Conservation (phyloP, 2,113 vertebrate species). For the Hippoglossus stenolepis region DNA sequence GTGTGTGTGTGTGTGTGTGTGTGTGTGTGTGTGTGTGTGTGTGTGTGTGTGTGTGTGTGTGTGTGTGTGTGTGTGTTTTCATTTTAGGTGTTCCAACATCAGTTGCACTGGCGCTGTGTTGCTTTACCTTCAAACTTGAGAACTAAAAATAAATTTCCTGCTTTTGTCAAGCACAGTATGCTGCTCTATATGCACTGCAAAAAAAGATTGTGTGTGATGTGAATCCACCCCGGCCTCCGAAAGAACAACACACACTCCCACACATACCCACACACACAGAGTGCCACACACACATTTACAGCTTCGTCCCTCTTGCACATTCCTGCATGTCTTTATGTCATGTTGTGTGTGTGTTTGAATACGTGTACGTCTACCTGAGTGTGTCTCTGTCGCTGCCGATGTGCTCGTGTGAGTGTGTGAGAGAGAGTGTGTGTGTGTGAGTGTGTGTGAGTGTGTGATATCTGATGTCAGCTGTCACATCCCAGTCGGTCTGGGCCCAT, state of each 20-base stretch:
- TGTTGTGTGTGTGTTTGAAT: slow-evolving; percentile 15
- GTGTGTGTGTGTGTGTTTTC: slow-evolving; percentile 12
- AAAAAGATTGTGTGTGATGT: slow-evolving; percentile 38
- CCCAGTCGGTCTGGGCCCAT: slow-evolving; percentile 82
- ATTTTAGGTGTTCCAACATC: slow-evolving; percentile 55
- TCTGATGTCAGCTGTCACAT: slow-evolving; percentile 84
- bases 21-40: too few relatives aligned
- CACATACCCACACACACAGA: slow-evolving; percentile 25
- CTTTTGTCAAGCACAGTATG: slow-evolving; percentile 74
- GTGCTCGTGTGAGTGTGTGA: slow-evolving; percentile 21
- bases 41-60: slow-evolving; percentile 28
- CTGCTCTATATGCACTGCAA: slow-evolving; percentile 40
- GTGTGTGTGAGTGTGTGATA: slow-evolving; percentile 65
- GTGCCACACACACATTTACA: slow-evolving; percentile 26
- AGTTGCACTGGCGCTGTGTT: slow-evolving; percentile 41
- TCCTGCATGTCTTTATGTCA: slow-evolving; percentile 40
- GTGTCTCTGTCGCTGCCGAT: slow-evolving; percentile 3
- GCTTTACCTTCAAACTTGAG: slow-evolving; percentile 64
- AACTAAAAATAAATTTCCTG: slow-evolving; percentile 79
- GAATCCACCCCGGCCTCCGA: slow-evolving; percentile 5
- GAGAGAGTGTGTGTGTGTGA: slow-evolving; percentile 19
- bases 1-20: slow-evolving; percentile 12
- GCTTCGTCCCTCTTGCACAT: slow-evolving; percentile 37
- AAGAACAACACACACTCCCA: slow-evolving; percentile 9
- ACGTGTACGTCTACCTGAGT: slow-evolving; percentile 49